Base-by-base conservation (phyloP, 92 coral and sea anemone species). In the Porites lobata region DNA sequence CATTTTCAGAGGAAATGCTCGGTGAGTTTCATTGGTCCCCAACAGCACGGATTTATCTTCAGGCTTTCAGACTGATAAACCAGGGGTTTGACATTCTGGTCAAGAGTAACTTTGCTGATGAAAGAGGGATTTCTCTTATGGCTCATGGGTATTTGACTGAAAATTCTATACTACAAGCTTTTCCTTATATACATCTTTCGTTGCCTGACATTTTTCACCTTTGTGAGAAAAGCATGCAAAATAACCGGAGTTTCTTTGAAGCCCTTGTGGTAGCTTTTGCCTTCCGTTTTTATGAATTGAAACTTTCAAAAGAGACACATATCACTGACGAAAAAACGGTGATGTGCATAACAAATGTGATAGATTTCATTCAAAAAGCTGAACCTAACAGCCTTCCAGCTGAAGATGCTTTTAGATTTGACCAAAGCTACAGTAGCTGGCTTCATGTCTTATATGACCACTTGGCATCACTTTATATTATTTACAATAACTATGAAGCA, bases 31-130 rank as follows among this genome's bases (percentile, higher is more conserved):
- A 94, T 50, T 88, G 85, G 70, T 95, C 96, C 0, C 98, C 96
- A n/a, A 95, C 98, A 47, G 98, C 98, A 75, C 79, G 77, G 61
- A 64, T 56, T 38, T 95, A 93, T 86, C 90, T 93, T 14, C 86
- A 81, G 63, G 98, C 98, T 17, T 93, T 67, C 52, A 83, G 26
- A 24, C 1, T 24, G 26, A 1, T 24, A 24, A 24, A 24, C 26
- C 26, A 24, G 26, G 26, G 26, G 66, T 65, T 95, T 15, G 68
- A 73, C 10, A 66, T 75, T 77, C 92, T 95, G 4, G 61, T 54
- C 65, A 80, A 82, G 14, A 94, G 98, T 78, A 88, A 81, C 0
- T 95, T 90, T 57, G 85, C 87, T 0, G 94, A 93, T 75, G 88
- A 54, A 26, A 70, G 65, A 58, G 98, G 94, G 57, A 76, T 90